phyloP scores from a whole-genome alignment of 2,113 vertebrate genomes.

The Lathamus discolor region DNA sequence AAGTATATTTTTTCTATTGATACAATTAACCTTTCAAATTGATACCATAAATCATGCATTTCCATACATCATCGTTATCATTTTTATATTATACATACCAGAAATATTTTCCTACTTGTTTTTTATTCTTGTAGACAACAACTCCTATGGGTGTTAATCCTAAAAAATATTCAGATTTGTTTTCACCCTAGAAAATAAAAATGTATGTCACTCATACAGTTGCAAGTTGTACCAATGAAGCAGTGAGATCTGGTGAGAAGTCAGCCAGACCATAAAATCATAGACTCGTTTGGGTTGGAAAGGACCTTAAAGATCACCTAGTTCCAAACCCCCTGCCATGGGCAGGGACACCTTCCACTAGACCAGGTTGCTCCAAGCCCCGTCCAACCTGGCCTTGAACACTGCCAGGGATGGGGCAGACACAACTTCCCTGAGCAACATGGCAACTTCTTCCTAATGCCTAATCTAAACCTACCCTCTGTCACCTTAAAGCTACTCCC shows the following conservation, averaged over 20 bases:
- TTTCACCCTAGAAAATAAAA: slow-evolving; percentile 85
- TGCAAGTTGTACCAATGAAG: neutral
- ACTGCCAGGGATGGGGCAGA: neutral
- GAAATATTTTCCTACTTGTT: slow-evolving; percentile 92
- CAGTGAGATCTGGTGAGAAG: neutral
- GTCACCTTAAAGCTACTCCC: neutral
- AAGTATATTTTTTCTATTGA: neutral
- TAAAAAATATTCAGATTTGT: slow-evolving; percentile 90
- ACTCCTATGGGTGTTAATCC: slow-evolving; percentile 88
- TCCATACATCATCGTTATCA: neutral
- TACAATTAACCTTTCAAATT: neutral
- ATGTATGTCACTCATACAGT: neutral
- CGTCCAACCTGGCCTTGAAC: neutral
- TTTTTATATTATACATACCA: slow-evolving; percentile 80
- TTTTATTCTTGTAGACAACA: slow-evolving; percentile 91
- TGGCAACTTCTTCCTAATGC: neutral
- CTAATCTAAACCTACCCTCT: neutral
- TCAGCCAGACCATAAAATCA: neutral
- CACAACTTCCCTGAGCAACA: neutral
- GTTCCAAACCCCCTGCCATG: neutral
- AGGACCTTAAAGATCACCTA: neutral
- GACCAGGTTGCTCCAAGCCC: neutral
- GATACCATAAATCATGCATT: neutral
- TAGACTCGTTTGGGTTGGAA: neutral
- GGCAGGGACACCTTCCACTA: neutral